Evolutionary conservation across 2,888 invertebrate species (phyloP), one percentile per base, ranked within the genome.

Genomic region (Ischnura elegans): DNA sequence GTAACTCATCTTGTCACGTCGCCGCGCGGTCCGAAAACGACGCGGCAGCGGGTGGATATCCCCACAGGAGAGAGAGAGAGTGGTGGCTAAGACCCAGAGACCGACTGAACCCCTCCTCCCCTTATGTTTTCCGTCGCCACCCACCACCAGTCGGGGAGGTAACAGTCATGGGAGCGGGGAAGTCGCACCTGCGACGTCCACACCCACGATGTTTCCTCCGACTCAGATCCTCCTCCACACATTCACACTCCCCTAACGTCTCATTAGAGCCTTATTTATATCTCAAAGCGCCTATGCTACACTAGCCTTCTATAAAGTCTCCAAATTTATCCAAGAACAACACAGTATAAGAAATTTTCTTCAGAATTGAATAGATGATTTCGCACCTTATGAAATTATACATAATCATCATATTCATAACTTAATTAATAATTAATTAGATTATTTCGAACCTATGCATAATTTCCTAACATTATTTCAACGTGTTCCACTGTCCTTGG

Each of bases 1-100:
- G 21, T 90, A 47, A 90, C 25, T 90, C 90, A 90, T 90, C 90
- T 61, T 61, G 90, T 90, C 90, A 90, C 90, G 10, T 19, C 61
- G 51, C 21, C 51, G 55, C 29, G 36, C 55, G 55, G 19, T 4
- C 87, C 21, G 21, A 51, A 29, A n/a, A 42, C 51, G 51, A 36
- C 85, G 85, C 86, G n/a, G n/a, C n/a, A n/a, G n/a, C n/a, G 45
- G 45, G 86, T 16, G 86, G 42, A 43, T 47, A 47, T 87, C 51
- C 55, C 19, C 29, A 13, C 55, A 21, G 21, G 55, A 19, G 55
- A 55, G 55, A 21, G 61, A 25, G 25, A 61, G 43, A 43, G 25
- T 43, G 66, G 66, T 66, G 66, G 66, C n/a, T 29, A n/a, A 8
- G 29, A 8, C 66, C 43, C 51, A 45, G 55, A 47, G 42, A 43